These are phyloP conservation scores for Lagopus leucura DNA, from an alignment of 2,113 vertebrate genomes.

Conservation along the genomic window DNA sequence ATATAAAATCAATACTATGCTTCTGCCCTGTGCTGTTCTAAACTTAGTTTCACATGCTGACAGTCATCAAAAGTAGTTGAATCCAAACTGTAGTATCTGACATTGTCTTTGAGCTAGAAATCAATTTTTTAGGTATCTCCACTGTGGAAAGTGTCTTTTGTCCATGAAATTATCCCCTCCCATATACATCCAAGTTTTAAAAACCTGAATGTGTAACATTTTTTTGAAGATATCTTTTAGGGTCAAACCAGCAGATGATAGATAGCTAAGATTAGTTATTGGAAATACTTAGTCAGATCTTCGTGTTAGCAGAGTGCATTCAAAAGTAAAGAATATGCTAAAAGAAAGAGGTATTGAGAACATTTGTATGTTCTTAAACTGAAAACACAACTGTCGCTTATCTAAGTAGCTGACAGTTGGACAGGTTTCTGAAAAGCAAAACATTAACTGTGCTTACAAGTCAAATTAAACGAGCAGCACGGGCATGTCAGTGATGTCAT, in stretches of 20 bases:
- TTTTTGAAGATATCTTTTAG: neutral
- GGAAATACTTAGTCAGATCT: neutral
- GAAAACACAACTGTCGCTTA: neutral
- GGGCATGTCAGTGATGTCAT: neutral
- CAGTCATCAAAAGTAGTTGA: neutral
- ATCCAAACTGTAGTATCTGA: conserved; percentile 31
- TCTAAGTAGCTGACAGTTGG: neutral
- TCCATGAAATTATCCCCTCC: neutral
- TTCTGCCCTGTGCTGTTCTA: neutral
- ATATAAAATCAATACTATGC: neutral
- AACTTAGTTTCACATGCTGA: neutral
- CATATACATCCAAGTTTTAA: conserved; percentile 7
- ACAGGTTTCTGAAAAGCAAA: neutral
- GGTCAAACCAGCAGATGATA: neutral
- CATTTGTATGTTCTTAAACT: neutral
- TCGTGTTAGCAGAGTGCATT: neutral
- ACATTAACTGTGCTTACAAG: neutral
- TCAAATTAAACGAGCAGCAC: neutral
- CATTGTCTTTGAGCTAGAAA: conserved; percentile 41
- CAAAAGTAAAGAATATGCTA: neutral
- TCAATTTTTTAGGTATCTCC: conserved; percentile 1
- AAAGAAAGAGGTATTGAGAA: neutral
- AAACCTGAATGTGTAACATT: neutral
- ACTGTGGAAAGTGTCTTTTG: neutral
- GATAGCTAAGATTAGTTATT: neutral